A percentile compares a stretch with the other conserved stretches of the same genome.
Conservation (phyloP, 2,888 invertebrate genomes). For the Strigamia transsilvanica region DNA sequence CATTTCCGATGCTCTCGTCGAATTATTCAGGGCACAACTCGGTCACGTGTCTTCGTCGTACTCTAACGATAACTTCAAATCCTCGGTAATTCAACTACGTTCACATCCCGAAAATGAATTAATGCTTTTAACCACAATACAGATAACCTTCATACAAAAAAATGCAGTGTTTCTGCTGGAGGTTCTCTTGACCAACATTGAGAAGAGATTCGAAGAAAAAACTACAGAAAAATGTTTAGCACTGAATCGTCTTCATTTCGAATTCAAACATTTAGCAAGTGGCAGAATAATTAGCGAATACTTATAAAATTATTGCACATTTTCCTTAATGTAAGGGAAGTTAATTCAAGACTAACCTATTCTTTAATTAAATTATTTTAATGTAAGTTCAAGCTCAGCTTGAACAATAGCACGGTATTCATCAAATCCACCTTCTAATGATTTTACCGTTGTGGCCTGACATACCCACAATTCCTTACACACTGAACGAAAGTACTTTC, state of each 20-base stretch:
- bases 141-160: constrained; percentile 69
- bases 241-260: constrained; percentile 58
- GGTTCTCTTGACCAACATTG: constrained; percentile 72
- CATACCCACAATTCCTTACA: constrained; percentile 99
- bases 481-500: too few species aligned
- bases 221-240: constrained; percentile 60
- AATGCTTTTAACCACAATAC: background rate
- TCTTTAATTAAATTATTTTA: background rate
- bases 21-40: constrained; percentile 79
- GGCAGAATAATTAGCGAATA: constrained; percentile 9
- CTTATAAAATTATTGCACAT: background rate
- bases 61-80: constrained; percentile 68
- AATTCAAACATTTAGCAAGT: constrained; percentile 36
- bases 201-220: constrained; percentile 69
- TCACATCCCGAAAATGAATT: background rate
- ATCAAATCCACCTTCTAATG: constrained; percentile 96
- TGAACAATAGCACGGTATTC: constrained; percentile 95
- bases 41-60: constrained; percentile 71
- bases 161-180: constrained; percentile 77
- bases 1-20: constrained; percentile 76
- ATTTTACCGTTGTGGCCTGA: constrained; percentile 81
- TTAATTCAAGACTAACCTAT: background rate
- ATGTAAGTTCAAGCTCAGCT: constrained; percentile 74
- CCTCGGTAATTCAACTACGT: constrained; percentile 66
- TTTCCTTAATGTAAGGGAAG: constrained; percentile 5